Base-by-base conservation (phyloP, 2,888 invertebrate species). In the Leucophenga montana region DNA sequence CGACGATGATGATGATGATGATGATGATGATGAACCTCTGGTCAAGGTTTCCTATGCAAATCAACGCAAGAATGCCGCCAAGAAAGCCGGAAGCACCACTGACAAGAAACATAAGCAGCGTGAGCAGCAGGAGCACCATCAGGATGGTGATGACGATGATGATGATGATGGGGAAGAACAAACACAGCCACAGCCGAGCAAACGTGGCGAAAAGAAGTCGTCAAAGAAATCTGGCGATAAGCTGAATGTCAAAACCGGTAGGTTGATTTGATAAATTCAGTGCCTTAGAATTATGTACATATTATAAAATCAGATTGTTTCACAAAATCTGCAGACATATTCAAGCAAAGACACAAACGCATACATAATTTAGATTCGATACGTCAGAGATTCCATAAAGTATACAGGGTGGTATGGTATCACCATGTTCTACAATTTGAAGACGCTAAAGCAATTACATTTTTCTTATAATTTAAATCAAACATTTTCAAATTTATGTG, bases 221-320 rank as follows among this genome's bases (percentile, higher is more conserved):
- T 71, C 79, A 16, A 82, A 91, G 76, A 82, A 84, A 66, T 71
- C 83, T 54, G 82, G 76, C 74, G 85, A 85, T 1, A 87, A 87
- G 83, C 82, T 85, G 80, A 89, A 88, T 84, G 86, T 88, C 72
- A 88, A 89, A 87, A 94, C 94, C 90, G 94, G 95, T 92, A 94
- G 94, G 92, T 93, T 94, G 90, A 94, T n/a, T 93, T 94, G 90
- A 94, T n/a, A 66, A 50, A 53, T n/a, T 59, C 11, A 3, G 27
- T n/a, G 31, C 39, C 61, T 13, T 18, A 20, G 11, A 50, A 53
- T 31, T 14, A 1, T 18, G 22, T 22, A n/a, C n/a, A n/a, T n/a
- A 13, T 6, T 16, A 11, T 18, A 56, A 22, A 9, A 56, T 56
- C 27, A 20, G 31, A 33, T 33, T 59, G n/a, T 11, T 27, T 16